Base-by-base conservation (phyloP, 1,140 invertebrate species). In the Eupristina koningsbergeri region DNA sequence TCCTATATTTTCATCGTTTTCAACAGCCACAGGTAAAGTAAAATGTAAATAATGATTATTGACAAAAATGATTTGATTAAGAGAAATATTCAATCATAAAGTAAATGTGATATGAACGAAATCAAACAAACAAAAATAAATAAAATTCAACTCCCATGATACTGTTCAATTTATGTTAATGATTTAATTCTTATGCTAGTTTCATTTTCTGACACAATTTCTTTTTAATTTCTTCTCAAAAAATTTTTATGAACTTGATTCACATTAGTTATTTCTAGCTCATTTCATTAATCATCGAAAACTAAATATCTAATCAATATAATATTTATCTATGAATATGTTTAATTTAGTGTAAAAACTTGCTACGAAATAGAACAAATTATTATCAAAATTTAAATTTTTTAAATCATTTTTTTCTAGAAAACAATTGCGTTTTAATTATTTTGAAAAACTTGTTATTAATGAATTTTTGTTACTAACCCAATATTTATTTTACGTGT, bases 1-100 rank as follows among this genome's bases (percentile, higher is more conserved):
- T 93, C 86, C 87, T 92, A 81, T 89, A 92, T 85, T 90, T 89
- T 79, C 90, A 92, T 87, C 89, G 89, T 75, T 82, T 73, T 53
- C 88, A 91, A 76, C 86, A 93, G 81, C 88, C 89, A 80, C 88
- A 92, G 90, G 92, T 93, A 89, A 89, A 73, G 74, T 76, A 73
- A 9, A 61, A 73, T 31, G 22, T 39, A 74, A 74, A 19, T 22
- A n/a, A 31, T 47, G 79, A 22, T 80, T 80, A 71, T 71, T 58
- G 79, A 58, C 79, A 41, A 39, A 76, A 69, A 58, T 80, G 17
- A 11, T 26, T 34, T 17, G 26, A n/a, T 34, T 61, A 17, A 22
- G 0, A 22, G 29, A 67, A 50, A 67, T 13, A 31, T 67, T 61
- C 61, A 61, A 61, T 58, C 39, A 61, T 26, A 3, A 9, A 58